These are phyloP conservation scores for Hydrozoanthus gracilis DNA, from an alignment of 92 coral and sea anemone species.

Conservation along the genomic window DNA sequence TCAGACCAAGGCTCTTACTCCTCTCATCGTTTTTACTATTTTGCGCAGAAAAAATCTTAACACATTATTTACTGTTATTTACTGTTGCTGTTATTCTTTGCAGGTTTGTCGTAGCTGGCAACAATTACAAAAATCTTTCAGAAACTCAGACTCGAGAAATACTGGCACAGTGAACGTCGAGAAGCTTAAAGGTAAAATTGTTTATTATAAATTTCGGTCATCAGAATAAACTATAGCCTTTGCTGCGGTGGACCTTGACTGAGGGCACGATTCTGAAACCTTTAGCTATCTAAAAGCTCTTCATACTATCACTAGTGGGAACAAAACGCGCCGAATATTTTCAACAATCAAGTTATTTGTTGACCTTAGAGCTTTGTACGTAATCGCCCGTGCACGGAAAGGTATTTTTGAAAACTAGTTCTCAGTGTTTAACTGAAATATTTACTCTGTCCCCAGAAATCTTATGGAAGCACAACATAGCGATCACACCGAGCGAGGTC, in stretches of 20 bases:
- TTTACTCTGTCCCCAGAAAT: conserved; percentile 60
- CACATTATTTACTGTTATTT: too few relatives aligned
- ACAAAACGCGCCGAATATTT: too few relatives aligned
- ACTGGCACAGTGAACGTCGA: conserved; percentile 76
- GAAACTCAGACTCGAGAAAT: conserved; percentile 74
- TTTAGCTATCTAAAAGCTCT: too few relatives aligned
- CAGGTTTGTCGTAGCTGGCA: conserved; percentile 94
- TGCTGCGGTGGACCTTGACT: too few relatives aligned
- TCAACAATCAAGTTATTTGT: too few relatives aligned
- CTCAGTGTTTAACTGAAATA: neutral
- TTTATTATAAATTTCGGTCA: neutral
- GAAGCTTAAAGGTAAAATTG: conserved; percentile 73
- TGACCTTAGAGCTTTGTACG: too few relatives aligned
- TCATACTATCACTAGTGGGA: too few relatives aligned
- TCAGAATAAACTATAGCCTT: neutral
- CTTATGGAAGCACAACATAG: conserved; percentile 71
- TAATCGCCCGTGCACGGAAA: neutral
- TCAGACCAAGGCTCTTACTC: too few relatives aligned
- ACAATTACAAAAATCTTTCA: conserved; percentile 84
- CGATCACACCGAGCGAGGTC: conserved; percentile 78
- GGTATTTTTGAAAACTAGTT: neutral
- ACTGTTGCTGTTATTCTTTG: neutral
- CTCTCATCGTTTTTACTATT: too few relatives aligned
- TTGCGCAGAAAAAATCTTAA: too few relatives aligned
- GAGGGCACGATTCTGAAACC: too few relatives aligned